phyloP scores from a whole-genome alignment of 1,140 invertebrate genomes.

The Hyphantria cunea region DNA sequence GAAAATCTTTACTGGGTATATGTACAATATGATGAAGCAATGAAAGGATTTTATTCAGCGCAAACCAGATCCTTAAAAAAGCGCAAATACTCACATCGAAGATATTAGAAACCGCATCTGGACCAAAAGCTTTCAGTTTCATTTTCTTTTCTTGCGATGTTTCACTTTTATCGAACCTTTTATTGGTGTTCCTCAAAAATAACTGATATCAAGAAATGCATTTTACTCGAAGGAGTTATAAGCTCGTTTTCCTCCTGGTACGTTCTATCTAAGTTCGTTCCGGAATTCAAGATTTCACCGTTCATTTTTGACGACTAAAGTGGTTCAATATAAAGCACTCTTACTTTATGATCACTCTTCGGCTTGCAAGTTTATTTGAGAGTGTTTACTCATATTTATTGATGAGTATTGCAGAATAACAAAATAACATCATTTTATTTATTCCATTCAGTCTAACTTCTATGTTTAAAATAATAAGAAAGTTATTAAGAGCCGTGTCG shows the following conservation, averaged over 20 bases:
- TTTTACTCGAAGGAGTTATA: background rate
- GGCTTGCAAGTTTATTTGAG: too few relatives aligned
- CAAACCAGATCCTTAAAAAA: conserved; percentile 1
- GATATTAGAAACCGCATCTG: conserved; percentile 15
- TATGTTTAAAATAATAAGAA: too few relatives aligned
- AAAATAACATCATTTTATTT: too few relatives aligned
- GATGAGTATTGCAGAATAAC: too few relatives aligned
- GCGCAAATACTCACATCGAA: conserved; percentile 6
- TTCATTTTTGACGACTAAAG: background rate
- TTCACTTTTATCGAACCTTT: background rate
- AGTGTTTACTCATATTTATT: too few relatives aligned
- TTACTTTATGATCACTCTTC: background rate
- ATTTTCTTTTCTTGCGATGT: conserved; percentile 2
- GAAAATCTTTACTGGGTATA: too few relatives aligned
- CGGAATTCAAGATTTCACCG: background rate
- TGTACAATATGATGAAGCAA: background rate
- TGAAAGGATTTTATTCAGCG: background rate
- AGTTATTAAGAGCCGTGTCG: too few relatives aligned
- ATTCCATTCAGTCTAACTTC: too few relatives aligned
- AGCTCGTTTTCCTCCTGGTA: background rate
- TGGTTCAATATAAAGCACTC: background rate
- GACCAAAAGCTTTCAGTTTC: background rate
- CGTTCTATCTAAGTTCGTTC: background rate
- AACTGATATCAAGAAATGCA: background rate
- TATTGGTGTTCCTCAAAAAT: background rate